Evolutionary conservation across 2,888 invertebrate species (phyloP).

Genomic region (Rosalia funebris): DNA sequence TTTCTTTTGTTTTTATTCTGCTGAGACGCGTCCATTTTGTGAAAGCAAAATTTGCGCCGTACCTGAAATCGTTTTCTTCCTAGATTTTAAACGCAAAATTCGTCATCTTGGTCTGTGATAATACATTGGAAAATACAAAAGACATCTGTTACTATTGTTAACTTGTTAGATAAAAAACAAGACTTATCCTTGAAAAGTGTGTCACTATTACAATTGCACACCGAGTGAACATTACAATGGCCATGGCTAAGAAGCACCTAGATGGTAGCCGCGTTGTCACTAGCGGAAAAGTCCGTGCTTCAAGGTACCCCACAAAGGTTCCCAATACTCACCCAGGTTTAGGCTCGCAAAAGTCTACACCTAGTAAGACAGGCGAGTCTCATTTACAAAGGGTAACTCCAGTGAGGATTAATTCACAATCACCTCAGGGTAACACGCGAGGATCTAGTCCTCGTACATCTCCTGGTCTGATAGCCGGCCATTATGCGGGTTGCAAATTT

Average conservation of each 20-base stretch:
- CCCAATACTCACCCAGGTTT: constrained; percentile 34
- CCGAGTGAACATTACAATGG: constrained; percentile 37
- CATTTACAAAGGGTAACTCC: constrained; percentile 44
- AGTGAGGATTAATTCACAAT: constrained; percentile 41
- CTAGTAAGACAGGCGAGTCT: constrained; percentile 35
- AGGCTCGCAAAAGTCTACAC: constrained; percentile 37
- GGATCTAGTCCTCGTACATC: constrained; percentile 51
- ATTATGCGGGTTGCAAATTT: constrained; percentile 75
- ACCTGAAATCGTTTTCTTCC: constrained; percentile 37
- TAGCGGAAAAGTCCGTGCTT: constrained; percentile 30
- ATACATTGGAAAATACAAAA: too few species aligned
- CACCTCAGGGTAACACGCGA: constrained; percentile 34
- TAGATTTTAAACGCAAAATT: constrained; percentile 59
- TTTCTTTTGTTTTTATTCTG: constrained; percentile 58
- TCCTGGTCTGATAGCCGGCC: constrained; percentile 63
- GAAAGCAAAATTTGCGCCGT: constrained; percentile 56
- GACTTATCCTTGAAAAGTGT: constrained; percentile 34
- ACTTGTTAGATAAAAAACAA: constrained; percentile 35
- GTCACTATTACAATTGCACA: constrained; percentile 26
- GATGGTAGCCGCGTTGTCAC: constrained; percentile 48
- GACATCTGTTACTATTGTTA: constrained; percentile 24
- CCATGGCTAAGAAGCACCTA: constrained; percentile 57
- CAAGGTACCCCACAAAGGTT: constrained; percentile 35
- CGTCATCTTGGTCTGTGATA: constrained; percentile 60
- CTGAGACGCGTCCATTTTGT: constrained; percentile 62